phyloP scores from a whole-genome alignment of 2,888 invertebrate species.

The Taphrorychus bicolor region DNA sequence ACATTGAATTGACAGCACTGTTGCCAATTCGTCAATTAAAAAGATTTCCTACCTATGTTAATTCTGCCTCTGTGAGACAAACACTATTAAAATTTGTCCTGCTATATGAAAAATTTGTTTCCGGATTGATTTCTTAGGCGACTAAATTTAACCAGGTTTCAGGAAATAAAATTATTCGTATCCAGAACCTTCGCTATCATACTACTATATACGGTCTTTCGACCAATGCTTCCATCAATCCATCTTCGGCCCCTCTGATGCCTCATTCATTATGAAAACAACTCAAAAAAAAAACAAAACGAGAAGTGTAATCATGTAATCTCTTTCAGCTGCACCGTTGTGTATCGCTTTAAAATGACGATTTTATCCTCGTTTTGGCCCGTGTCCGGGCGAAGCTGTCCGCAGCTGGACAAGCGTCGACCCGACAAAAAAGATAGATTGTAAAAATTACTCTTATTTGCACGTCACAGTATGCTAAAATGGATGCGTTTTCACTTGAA shows the following conservation, averaged over 20 bases:
- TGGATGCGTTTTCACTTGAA: neutral
- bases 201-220: too few species aligned
- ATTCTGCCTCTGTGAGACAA: too few species aligned
- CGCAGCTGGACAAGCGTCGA: constrained; percentile 31
- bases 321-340: constrained; percentile 33
- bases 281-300: constrained; percentile 2
- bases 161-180: too few species aligned
- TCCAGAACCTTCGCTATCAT: too few species aligned
- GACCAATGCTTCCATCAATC: neutral
- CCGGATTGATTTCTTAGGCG: too few species aligned
- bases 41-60: too few species aligned
- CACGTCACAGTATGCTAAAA: constrained; percentile 7
- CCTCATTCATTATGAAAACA: constrained; percentile 15
- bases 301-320: constrained; percentile 27
- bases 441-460: constrained; percentile 36
- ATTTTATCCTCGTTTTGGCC: constrained; percentile 33
- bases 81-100: too few species aligned
- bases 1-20: too few species aligned
- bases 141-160: too few species aligned
- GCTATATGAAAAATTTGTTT: too few species aligned
- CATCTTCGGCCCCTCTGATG: constrained; percentile 8
- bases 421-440: constrained; percentile 34
- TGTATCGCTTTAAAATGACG: constrained; percentile 36
- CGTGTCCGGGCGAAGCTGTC: constrained; percentile 21
- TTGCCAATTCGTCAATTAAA: too few species aligned